phyloP scores from a whole-genome alignment of 2,797 vertebrate species.

The Garrulus glandarius region DNA sequence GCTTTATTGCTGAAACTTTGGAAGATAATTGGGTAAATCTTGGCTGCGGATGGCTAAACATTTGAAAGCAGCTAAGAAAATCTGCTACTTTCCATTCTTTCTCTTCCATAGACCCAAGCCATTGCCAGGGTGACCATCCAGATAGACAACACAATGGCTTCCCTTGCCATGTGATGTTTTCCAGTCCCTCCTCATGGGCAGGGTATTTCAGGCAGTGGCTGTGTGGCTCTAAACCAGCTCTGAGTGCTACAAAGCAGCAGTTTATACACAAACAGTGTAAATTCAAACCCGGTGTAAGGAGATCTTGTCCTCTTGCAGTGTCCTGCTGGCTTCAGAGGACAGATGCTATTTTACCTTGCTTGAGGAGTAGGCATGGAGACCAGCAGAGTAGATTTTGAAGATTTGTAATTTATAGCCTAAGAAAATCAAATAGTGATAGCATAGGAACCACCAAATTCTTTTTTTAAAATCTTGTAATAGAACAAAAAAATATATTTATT shows the following conservation, averaged over 20 bases:
- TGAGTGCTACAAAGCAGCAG: background rate
- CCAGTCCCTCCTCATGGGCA: background rate
- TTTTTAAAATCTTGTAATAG: background rate
- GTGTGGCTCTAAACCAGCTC: background rate
- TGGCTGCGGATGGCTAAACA: background rate
- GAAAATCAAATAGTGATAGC: background rate
- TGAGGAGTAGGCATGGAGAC: background rate
- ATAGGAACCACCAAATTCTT: background rate
- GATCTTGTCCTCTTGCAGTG: background rate
- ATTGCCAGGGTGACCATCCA: background rate
- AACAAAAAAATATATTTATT: background rate
- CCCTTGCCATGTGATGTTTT: background rate
- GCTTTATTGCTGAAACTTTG: background rate
- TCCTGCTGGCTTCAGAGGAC: background rate
- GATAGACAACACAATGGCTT: background rate
- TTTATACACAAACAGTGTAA: background rate
- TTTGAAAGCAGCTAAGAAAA: background rate
- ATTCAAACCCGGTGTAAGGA: background rate
- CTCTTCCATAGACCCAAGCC: background rate
- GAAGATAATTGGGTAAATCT: background rate
- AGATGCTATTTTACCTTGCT: background rate
- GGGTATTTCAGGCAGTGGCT: background rate
- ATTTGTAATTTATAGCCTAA: background rate
- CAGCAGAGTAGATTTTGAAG: background rate
- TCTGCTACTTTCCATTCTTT: background rate